Conservation (phyloP, 2,797 vertebrate species). For the Tenualosa ilisha region DNA sequence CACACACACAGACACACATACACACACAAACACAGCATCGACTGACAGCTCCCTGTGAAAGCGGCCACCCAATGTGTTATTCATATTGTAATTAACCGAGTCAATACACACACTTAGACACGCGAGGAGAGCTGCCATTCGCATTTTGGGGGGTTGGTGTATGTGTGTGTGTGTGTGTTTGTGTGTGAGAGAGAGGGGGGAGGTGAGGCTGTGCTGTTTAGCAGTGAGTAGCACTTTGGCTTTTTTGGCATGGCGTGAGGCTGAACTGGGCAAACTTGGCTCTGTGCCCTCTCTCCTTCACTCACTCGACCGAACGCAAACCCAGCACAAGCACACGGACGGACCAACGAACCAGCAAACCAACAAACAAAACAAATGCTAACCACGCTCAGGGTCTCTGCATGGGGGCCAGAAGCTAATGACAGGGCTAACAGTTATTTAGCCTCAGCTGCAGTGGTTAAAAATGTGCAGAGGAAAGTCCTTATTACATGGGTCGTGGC, state of each 20-base stretch:
- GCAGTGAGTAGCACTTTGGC: background rate
- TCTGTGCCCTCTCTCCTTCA: background rate
- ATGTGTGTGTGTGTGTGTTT: background rate
- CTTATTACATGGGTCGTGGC: constrained; percentile 17
- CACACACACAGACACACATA: background rate
- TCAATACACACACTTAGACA: constrained; percentile 45
- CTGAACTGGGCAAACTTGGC: background rate
- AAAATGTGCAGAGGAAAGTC: background rate
- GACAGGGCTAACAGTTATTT: constrained; percentile 16
- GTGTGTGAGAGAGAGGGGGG: background rate
- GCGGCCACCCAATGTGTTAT: constrained; percentile 40
- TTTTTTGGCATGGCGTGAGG: background rate
- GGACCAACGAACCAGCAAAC: background rate
- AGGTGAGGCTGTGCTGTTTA: background rate
- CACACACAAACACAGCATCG: background rate
- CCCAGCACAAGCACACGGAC: background rate
- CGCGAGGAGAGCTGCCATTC: constrained; percentile 44
- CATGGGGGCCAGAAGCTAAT: background rate
- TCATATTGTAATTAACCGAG: constrained; percentile 46
- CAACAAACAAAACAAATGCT: background rate
- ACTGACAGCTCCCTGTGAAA: background rate
- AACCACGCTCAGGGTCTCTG: constrained; percentile 47
- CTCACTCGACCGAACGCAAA: background rate
- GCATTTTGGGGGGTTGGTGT: background rate
- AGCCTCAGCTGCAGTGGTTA: background rate